Evolutionary conservation across 2,797 vertebrate genomes (phyloP).

Genomic region (Triplophysa bombifrons): DNA sequence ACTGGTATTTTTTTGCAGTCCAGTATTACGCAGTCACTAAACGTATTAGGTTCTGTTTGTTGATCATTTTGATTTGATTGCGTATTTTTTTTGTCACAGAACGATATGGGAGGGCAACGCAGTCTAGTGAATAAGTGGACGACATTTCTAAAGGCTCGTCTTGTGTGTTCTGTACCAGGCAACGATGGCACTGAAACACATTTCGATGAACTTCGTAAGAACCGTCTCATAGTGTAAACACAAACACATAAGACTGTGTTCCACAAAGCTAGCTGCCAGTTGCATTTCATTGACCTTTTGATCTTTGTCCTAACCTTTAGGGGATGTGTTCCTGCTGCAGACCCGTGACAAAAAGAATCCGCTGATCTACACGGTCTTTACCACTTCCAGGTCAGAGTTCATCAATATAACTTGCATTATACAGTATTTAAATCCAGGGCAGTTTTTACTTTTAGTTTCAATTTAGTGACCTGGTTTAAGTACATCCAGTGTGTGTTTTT

Average conservation of each 20-base stretch:
- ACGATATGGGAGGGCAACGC: slow-evolving; percentile 93
- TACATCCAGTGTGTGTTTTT: too few relatives aligned
- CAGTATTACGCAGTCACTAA: neutral
- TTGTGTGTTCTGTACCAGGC: slow-evolving; percentile 89
- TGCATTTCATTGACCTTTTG: slow-evolving; percentile 59
- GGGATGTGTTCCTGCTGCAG: slow-evolving; percentile 93
- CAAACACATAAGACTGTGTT: slow-evolving; percentile 6
- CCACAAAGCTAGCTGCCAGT: slow-evolving; percentile 67
- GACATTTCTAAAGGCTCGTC: slow-evolving; percentile 93
- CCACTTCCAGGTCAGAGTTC: slow-evolving; percentile 89
- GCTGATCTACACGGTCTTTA: slow-evolving; percentile 91
- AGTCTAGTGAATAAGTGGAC: slow-evolving; percentile 99
- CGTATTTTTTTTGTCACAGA: slow-evolving; percentile 73
- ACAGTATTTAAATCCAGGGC: too few relatives aligned
- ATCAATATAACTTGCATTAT: neutral
- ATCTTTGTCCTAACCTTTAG: slow-evolving; percentile 71
- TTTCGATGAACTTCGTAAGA: slow-evolving; percentile 95
- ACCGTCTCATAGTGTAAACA: neutral
- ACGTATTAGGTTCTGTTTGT: neutral
- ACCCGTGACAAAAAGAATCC: slow-evolving; percentile 91
- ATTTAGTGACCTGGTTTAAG: too few relatives aligned
- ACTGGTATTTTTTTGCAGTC: too few relatives aligned
- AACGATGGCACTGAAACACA: slow-evolving; percentile 87
- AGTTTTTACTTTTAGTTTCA: too few relatives aligned
- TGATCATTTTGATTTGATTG: slow-evolving; percentile 4